phyloP scores from a whole-genome alignment of 2,888 invertebrate genomes.

The Drosophila incognita region DNA sequence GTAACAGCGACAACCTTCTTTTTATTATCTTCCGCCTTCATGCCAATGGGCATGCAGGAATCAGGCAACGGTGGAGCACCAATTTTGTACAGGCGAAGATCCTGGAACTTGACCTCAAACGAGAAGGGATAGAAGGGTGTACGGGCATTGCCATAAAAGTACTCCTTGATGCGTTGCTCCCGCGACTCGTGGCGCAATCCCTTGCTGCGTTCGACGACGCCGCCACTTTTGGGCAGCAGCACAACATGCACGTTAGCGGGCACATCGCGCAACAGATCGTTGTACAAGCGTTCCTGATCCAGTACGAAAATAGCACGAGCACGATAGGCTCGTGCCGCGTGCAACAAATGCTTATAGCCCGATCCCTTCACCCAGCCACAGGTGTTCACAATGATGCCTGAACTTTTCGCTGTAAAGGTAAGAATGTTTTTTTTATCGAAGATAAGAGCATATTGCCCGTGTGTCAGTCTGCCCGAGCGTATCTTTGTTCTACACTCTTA shows the following conservation, averaged over 20 bases:
- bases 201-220: conserved; percentile 95
- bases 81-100: conserved; percentile 96
- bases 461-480: not conserved
- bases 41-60: conserved; percentile 98
- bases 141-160: conserved; percentile 94
- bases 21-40: conserved; percentile 95
- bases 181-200: conserved; percentile 90
- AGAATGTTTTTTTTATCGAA: not conserved
- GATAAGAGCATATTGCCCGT: not conserved
- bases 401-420: conserved; percentile 88
- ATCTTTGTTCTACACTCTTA: not conserved
- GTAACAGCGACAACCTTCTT: conserved; percentile 94
- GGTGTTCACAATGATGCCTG: conserved; percentile 98
- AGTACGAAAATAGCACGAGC: conserved; percentile 97
- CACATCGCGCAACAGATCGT: conserved; percentile 96
- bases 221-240: conserved; percentile 97
- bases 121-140: conserved; percentile 96
- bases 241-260: conserved; percentile 97
- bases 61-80: conserved; percentile 97
- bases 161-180: conserved; percentile 94
- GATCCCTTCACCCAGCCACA: conserved; percentile 98
- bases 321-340: conserved; percentile 96
- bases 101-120: conserved; percentile 96
- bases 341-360: conserved; percentile 94
- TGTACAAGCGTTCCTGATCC: conserved; percentile 98